A percentile compares a stretch with the other conserved stretches of the same genome.
Evolutionary conservation across 2,888 invertebrate species (phyloP).

Genomic region (Trichopria drosophilae): DNA sequence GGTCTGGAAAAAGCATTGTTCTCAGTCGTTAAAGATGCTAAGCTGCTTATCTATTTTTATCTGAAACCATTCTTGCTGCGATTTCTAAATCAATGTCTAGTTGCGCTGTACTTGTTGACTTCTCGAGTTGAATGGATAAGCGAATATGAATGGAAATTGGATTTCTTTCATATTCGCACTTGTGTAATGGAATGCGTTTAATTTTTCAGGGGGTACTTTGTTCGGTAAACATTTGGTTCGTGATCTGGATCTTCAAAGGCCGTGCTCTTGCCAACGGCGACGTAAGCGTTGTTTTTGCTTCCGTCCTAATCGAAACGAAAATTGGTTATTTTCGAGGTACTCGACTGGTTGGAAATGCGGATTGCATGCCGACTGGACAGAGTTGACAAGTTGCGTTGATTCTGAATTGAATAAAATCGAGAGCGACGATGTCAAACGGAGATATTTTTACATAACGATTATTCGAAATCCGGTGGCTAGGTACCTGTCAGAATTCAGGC

Average conservation of each 20-base stretch:
- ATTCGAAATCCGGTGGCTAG: constrained; percentile 89
- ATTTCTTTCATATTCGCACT: no score
- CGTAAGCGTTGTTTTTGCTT: constrained; percentile 90
- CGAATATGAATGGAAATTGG: no score
- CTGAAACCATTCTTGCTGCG: no score
- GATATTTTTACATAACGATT: constrained; percentile 96
- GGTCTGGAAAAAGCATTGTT: no score
- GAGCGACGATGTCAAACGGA: constrained; percentile 75
- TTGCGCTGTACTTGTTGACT: no score
- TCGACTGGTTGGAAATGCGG: constrained; percentile 99
- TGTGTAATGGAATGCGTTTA: constrained; percentile 25
- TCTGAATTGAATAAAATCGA: constrained; percentile 89
- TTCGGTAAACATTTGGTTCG: constrained; percentile 96
- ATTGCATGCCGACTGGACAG: constrained; percentile 97
- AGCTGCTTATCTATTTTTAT: no score
- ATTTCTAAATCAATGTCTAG: no score
- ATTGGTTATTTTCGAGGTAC: constrained; percentile 97
- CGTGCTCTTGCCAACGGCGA: constrained; percentile 89
- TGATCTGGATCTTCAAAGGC: constrained; percentile 88
- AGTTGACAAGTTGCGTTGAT: constrained; percentile 90
- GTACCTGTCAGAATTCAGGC: constrained; percentile 95
- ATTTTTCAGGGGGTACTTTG: constrained; percentile 77
- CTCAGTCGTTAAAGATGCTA: no score
- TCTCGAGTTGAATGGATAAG: no score
- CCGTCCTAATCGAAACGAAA: constrained; percentile 88